Percentiles rank a stretch among this genome's conserved stretches.
These are phyloP conservation scores for Setophaga petechia DNA, from an alignment of 2,113 vertebrate genomes.

Conservation along the genomic window DNA sequence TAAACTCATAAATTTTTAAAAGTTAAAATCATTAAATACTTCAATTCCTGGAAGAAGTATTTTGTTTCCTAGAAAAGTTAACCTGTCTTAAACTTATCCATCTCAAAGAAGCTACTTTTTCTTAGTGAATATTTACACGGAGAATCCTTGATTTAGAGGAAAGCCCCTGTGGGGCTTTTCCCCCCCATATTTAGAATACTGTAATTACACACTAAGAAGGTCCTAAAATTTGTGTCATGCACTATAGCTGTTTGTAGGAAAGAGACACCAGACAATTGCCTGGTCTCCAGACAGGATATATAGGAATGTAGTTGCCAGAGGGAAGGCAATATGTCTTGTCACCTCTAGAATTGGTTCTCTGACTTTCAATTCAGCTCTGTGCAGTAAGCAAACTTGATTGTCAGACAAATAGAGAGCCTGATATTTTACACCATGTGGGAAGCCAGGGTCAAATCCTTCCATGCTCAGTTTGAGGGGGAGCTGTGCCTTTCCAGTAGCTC, in stretches of 20 bases:
- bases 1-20: neutral
- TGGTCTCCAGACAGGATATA: neutral
- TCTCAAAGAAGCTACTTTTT: neutral
- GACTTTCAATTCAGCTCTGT: neutral
- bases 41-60: neutral
- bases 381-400: neutral
- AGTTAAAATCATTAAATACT: neutral
- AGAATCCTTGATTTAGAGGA: neutral
- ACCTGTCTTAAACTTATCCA: neutral
- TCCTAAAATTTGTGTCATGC: neutral
- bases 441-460: neutral
- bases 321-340: neutral
- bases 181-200: neutral
- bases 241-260: neutral
- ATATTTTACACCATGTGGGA: neutral
- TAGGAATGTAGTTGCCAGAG: neutral
- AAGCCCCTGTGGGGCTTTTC: fast-evolving
- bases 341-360: neutral
- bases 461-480: neutral
- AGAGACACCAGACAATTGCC: neutral
- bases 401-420: neutral
- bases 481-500: neutral
- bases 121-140: neutral
- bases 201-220: neutral
- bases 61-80: neutral